Percentiles rank a stretch among this genome's conserved stretches.
Conservation (phyloP, 2,888 invertebrate genomes). For the Melanostoma scalare region DNA sequence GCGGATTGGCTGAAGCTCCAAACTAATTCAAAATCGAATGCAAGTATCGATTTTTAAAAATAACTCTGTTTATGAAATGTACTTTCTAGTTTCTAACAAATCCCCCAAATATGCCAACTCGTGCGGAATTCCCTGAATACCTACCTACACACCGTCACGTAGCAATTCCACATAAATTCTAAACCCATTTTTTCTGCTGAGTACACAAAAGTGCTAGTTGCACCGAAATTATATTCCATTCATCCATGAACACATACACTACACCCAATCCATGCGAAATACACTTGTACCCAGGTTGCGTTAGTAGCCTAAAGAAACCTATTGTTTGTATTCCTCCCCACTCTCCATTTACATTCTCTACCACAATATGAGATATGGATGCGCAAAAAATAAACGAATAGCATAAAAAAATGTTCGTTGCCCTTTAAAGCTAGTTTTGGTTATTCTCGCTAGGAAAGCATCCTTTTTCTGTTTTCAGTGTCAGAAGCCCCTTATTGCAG, state of each 20-base stretch:
- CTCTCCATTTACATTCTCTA: constrained; percentile 1
- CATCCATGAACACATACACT: constrained; percentile 4
- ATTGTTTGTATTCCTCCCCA: background rate
- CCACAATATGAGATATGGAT: background rate
- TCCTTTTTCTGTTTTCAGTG: constrained; percentile 29
- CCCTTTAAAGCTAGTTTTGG: constrained; percentile 18
- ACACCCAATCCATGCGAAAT: no score
- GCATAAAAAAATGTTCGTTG: background rate
- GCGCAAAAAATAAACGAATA: background rate
- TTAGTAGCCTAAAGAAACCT: background rate
- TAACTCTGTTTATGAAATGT: no score
- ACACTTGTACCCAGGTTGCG: background rate
- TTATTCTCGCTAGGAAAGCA: background rate
- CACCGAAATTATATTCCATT: constrained; percentile 35
- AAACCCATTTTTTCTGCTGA: constrained; percentile 11
- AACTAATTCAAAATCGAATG: no score
- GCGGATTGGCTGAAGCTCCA: no score
- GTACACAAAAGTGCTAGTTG: constrained; percentile 17
- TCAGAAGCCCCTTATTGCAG: constrained; percentile 53
- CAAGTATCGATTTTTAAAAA: no score
- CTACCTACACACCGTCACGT: background rate
- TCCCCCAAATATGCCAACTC: constrained; percentile 2
- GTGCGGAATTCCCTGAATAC: background rate
- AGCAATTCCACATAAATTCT: background rate
- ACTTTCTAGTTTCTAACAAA: background rate